These are phyloP conservation scores for Hypanus sabinus DNA, from an alignment of 2,113 vertebrate species.

Conservation along the genomic window DNA sequence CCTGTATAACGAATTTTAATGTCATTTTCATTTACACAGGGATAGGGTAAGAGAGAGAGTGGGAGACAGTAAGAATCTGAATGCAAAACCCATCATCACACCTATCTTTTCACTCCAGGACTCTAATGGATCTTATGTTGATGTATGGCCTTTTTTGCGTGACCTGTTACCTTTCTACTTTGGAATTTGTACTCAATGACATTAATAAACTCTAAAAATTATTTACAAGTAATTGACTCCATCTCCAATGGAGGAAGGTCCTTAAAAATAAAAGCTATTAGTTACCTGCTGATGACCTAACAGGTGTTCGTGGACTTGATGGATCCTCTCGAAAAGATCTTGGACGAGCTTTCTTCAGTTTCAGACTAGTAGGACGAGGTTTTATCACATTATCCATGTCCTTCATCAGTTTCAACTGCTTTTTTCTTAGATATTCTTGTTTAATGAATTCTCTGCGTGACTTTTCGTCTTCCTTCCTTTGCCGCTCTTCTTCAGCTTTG, in stretches of 20 bases:
- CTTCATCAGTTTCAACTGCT: conserved; percentile 92
- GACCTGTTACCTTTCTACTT: neutral
- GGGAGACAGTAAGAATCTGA: neutral
- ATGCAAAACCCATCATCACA: neutral
- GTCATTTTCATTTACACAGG: too few relatives aligned
- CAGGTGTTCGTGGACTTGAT: conserved; percentile 81
- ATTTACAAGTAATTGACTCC: conserved; percentile 48
- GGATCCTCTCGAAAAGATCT: conserved; percentile 88
- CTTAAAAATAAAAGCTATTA: conserved; percentile 11
- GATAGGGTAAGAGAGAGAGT: too few relatives aligned
- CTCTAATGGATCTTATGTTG: neutral
- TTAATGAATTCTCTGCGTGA: conserved; percentile 88
- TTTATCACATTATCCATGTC: conserved; percentile 91
- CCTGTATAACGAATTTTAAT: too few relatives aligned
- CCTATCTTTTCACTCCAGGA: neutral
- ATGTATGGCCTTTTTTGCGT: neutral
- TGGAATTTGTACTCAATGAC: neutral
- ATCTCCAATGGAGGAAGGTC: conserved; percentile 39
- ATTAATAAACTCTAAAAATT: neutral
- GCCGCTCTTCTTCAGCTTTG: conserved; percentile 89
- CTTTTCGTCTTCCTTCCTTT: conserved; percentile 87
- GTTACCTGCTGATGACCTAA: conserved; percentile 86
- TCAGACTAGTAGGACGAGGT: conserved; percentile 63
- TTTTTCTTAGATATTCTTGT: conserved; percentile 89
- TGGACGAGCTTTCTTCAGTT: conserved; percentile 78